These are phyloP conservation scores for Malachius bipustulatus DNA, from an alignment of 2,888 invertebrate species.

Conservation along the genomic window DNA sequence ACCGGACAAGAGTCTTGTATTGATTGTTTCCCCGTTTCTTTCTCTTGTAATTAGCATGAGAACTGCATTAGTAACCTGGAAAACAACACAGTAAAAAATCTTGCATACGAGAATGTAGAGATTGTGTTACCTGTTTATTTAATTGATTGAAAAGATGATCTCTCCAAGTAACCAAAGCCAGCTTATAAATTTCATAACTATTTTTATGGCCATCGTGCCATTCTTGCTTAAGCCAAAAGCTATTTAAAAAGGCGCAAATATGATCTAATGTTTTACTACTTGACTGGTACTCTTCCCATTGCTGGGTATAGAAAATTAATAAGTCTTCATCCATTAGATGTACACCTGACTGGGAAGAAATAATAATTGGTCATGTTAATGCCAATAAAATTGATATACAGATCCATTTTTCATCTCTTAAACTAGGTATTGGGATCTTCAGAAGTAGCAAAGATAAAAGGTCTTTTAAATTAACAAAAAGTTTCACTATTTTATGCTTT, in stretches of 20 bases:
- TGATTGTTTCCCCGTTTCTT: slow-evolving; percentile 92
- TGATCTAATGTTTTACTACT: slow-evolving; percentile 95
- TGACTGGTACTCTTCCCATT: slow-evolving; percentile 98
- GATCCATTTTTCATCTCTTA: too few relatives aligned
- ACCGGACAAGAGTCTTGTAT: slow-evolving; percentile 89
- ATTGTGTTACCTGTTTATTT: slow-evolving; percentile 78
- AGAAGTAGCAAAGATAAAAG: too few relatives aligned
- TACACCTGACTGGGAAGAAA: slow-evolving; percentile 53
- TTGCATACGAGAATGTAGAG: too few relatives aligned
- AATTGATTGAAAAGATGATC: slow-evolving; percentile 88
- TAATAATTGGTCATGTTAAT: neutral
- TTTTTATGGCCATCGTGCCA: slow-evolving; percentile 96
- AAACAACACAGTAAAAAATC: slow-evolving; percentile 13
- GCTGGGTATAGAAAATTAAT: slow-evolving; percentile 87
- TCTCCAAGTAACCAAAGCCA: slow-evolving; percentile 95
- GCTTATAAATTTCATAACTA: slow-evolving; percentile 96
- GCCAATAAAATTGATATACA: too few relatives aligned
- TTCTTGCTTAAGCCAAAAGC: slow-evolving; percentile 98
- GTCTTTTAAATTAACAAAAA: too few relatives aligned
- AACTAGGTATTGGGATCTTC: too few relatives aligned
- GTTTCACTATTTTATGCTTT: too few relatives aligned
- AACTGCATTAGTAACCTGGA: slow-evolving; percentile 87
- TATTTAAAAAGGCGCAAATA: slow-evolving; percentile 92
- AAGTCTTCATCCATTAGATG: slow-evolving; percentile 94
- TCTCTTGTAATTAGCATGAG: slow-evolving; percentile 93